Evolutionary conservation across 2,113 vertebrate species (phyloP).

Genomic region (Ailuropoda melanoleuca): DNA sequence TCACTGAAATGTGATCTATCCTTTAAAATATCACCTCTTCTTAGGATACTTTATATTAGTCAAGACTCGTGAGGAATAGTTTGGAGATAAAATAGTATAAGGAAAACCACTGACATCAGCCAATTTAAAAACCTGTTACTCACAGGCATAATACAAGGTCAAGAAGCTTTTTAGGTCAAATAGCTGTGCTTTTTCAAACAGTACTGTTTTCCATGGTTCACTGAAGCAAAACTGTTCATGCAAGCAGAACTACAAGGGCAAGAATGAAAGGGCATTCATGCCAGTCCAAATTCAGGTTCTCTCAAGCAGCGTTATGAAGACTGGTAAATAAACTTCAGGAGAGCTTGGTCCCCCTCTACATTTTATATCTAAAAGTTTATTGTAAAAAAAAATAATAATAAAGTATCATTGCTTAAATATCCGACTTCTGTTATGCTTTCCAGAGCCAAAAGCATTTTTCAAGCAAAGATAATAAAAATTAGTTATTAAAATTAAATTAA

Average conservation of each 20-base stretch:
- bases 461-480: neutral
- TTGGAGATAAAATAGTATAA: neutral
- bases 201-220: constrained; percentile 45
- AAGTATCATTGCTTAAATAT: neutral
- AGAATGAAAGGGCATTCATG: neutral
- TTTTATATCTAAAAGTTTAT: neutral
- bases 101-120: neutral
- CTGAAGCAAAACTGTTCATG: constrained; percentile 40
- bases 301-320: neutral
- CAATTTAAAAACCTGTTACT: constrained; percentile 41
- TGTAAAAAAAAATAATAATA: neutral
- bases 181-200: constrained; percentile 33
- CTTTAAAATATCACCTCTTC: constrained; percentile 1
- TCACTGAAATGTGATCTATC: neutral
- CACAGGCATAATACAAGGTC: neutral
- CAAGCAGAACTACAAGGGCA: constrained; percentile 14
- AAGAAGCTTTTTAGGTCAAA: constrained; percentile 19
- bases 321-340: neutral
- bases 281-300: neutral
- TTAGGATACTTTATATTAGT: neutral
- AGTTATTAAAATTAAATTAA: constrained; percentile 21
- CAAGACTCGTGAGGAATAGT: neutral
- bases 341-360: neutral
- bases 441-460: neutral
- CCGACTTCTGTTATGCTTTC: neutral